Percentiles rank a stretch among this genome's conserved stretches.
Evolutionary conservation across 2,888 invertebrate species (phyloP).

Genomic region (Helobdella robusta): DNA sequence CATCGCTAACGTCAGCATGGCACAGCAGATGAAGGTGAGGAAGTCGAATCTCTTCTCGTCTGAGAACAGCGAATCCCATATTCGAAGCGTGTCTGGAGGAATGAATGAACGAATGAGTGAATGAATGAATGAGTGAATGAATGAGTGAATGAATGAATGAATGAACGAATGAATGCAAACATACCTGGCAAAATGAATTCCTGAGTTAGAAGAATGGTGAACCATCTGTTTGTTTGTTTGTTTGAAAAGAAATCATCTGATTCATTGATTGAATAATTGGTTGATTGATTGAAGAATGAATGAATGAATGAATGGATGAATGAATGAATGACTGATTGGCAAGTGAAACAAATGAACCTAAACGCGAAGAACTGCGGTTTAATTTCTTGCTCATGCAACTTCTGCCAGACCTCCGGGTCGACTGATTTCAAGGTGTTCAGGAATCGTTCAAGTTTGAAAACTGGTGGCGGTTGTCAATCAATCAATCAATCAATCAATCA

Average conservation of each 20-base stretch:
- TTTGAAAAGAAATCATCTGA: too few relatives aligned
- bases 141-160: constrained; percentile 11
- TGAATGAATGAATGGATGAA: too few relatives aligned
- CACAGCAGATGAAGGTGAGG: constrained; percentile 82
- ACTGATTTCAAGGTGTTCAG: constrained; percentile 65
- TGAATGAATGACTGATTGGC: too few relatives aligned
- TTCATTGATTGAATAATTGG: too few relatives aligned
- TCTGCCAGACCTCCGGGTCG: constrained; percentile 68
- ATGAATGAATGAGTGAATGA: constrained; percentile 34
- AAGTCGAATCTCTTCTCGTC: constrained; percentile 81
- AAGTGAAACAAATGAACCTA: too few relatives aligned
- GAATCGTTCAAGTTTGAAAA: constrained; percentile 62
- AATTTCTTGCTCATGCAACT: constrained; percentile 69
- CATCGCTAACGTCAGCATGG: constrained; percentile 84
- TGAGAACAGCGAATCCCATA: constrained; percentile 94
- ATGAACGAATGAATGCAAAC: not conserved
- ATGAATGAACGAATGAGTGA: constrained; percentile 11
- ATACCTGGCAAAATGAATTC: constrained; percentile 80
- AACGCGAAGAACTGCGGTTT: constrained; percentile 93
- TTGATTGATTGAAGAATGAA: too few relatives aligned
- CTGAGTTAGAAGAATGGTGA: constrained; percentile 85
- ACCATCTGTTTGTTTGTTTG: too few relatives aligned
- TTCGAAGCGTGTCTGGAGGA: constrained; percentile 72
- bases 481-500: not conserved
- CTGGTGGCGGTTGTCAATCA: not conserved